Evolutionary conservation across 2,797 vertebrate genomes (phyloP), one percentile per base, ranked within the genome.

Genomic region (Lithobates sylvaticus): DNA sequence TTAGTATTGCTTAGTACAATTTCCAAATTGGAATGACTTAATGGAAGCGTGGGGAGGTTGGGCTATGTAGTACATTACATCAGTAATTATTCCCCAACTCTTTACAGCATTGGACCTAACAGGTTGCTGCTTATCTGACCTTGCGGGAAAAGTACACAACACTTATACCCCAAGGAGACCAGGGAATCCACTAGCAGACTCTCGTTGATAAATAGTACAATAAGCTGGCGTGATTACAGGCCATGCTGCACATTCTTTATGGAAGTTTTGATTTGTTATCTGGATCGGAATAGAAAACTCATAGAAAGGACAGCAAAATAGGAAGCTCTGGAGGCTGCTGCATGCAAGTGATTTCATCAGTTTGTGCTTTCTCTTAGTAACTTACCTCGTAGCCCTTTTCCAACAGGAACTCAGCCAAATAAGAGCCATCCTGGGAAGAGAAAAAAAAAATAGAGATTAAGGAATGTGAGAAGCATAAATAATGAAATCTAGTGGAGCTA

Each of bases 331-430:
- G 85, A 89, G 88, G 89, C 91, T 83, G 83, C 90, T 85, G 88
- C 86, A 90, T 91, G 89, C 88, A 82, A 90, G 88, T 0, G 75
- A 90, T 89, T 89, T 89, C 88, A 86, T 89, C 74, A 88, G 88
- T 89, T 90, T 86, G 89, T 76, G 64, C 74, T 47, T 88, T 84
- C 89, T 89, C 82, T 26, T 0, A 95, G 93, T 92, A 94, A 95
- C 97, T 96, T 92, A 99, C 98, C 97, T 98, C 94, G 0, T 99
- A 99, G 90, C 98, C 97, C 94, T 98, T 99, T 90, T 95, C 93
- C 89, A 99, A 90, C 88, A 99, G 96, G 94, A 99, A 98, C 93
- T 99, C 98, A 0, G 98, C 98, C 96, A 99, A 95, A 93, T 99
- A 99, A 16, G 98, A 99, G n/a, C 98, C 98, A 94, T 99, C 98